A percentile compares a stretch with the other conserved stretches of the same genome.
These are phyloP conservation scores for Drosophila truncata DNA, from an alignment of 1,140 invertebrate species.

Conservation along the genomic window DNA sequence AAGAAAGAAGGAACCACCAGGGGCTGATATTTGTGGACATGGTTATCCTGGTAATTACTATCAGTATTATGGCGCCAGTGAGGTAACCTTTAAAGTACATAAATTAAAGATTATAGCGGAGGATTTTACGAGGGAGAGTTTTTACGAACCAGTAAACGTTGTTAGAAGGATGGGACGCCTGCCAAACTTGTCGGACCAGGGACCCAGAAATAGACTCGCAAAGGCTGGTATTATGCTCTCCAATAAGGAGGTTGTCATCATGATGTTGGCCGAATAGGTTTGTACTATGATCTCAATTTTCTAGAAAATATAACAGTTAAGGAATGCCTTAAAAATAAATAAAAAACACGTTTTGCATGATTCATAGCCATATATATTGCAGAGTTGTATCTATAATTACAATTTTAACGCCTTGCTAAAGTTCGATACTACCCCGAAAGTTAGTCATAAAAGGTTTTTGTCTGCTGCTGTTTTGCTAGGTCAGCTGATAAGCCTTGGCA, in stretches of 20 bases:
- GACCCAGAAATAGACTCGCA: slow-evolving; percentile 89
- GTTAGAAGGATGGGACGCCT: slow-evolving; percentile 88
- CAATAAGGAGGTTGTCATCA: slow-evolving; percentile 87
- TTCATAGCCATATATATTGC: slow-evolving; percentile 1
- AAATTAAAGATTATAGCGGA: neutral
- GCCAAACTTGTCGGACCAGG: slow-evolving; percentile 91
- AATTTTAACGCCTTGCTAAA: neutral
- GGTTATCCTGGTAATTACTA: slow-evolving; percentile 55
- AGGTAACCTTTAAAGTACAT: slow-evolving; percentile 64
- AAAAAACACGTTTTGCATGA: slow-evolving; percentile 23
- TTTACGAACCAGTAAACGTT: slow-evolving; percentile 85
- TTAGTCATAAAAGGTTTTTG: slow-evolving; percentile 33
- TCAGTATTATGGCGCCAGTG: slow-evolving; percentile 53
- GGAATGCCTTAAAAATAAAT: slow-evolving; percentile 2
- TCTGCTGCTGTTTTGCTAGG: neutral
- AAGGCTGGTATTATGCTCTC: slow-evolving; percentile 88
- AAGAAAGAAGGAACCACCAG: slow-evolving; percentile 87
- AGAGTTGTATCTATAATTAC: neutral
- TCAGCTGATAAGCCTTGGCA: slow-evolving; percentile 14
- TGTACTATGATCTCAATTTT: slow-evolving; percentile 88
- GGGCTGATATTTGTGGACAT: slow-evolving; percentile 85
- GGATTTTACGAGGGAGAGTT: neutral
- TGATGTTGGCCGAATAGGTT: slow-evolving; percentile 87
- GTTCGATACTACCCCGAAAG: slow-evolving; percentile 4
- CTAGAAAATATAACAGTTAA: slow-evolving; percentile 42